Conservation (phyloP, 2,888 invertebrate species). For the Scaptomyza flava region DNA sequence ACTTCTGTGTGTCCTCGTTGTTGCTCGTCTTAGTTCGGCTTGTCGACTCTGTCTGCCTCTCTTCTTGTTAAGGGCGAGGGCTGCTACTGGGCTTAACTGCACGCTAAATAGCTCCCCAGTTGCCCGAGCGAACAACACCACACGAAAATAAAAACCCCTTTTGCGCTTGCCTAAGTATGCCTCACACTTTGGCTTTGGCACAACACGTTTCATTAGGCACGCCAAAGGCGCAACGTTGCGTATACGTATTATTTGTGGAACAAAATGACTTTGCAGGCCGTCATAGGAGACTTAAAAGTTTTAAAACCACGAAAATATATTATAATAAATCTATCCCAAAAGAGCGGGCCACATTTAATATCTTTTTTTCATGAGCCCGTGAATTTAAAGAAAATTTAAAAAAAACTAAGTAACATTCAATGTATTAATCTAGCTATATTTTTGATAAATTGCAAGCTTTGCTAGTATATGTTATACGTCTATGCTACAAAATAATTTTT, state of each 20-base stretch:
- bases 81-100: constrained; percentile 36
- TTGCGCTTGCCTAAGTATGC: constrained; percentile 49
- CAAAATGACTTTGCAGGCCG: background rate
- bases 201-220: constrained; percentile 75
- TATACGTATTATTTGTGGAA: constrained; percentile 40
- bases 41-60: constrained; percentile 30
- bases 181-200: constrained; percentile 50
- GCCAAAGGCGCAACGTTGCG: constrained; percentile 35
- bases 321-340: too few relatives aligned
- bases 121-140: constrained; percentile 21
- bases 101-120: constrained; percentile 62
- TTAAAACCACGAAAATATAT: too few relatives aligned
- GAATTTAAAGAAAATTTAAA: too few relatives aligned
- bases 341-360: too few relatives aligned
- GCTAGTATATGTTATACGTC: too few relatives aligned
- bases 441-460: too few relatives aligned
- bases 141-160: constrained; percentile 35
- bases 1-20: constrained; percentile 25
- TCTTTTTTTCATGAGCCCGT: too few relatives aligned
- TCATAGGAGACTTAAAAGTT: constrained; percentile 3
- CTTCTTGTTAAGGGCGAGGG: background rate
- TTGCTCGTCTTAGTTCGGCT: constrained; percentile 61
- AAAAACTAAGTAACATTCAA: too few relatives aligned
- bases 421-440: too few relatives aligned
- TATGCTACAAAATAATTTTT: too few relatives aligned